These are phyloP conservation scores for Mythimna albipuncta DNA, from an alignment of 2,888 invertebrate species.

Conservation along the genomic window DNA sequence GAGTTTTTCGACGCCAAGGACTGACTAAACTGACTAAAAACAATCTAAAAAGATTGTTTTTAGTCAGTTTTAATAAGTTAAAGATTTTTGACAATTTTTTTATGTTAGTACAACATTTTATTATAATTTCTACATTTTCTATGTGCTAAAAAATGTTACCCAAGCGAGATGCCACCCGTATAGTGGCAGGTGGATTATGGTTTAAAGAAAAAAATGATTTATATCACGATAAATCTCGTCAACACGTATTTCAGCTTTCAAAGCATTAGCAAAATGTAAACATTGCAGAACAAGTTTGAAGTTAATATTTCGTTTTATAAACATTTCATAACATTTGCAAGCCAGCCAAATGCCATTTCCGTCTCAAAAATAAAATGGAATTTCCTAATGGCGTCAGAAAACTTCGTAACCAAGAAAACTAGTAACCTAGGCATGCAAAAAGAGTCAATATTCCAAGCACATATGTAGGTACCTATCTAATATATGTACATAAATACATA, in stretches of 20 bases:
- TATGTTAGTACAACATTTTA: too few species aligned
- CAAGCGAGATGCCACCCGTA: neutral
- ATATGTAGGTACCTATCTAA: too few species aligned
- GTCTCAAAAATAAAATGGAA: constrained; percentile 32
- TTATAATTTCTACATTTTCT: too few species aligned
- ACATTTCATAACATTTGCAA: constrained; percentile 45
- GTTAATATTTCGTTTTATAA: constrained; percentile 23
- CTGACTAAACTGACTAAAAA: too few species aligned
- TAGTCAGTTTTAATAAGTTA: too few species aligned
- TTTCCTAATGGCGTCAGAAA: constrained; percentile 25
- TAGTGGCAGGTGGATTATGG: neutral
- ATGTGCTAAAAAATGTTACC: neutral
- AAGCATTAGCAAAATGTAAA: constrained; percentile 48
- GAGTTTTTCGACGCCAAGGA: too few species aligned
- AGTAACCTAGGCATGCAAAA: neutral
- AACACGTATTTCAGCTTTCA: constrained; percentile 20
- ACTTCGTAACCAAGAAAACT: neutral
- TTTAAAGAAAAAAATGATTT: constrained; percentile 26
- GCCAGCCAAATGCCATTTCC: constrained; percentile 36
- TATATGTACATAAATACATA: too few species aligned
- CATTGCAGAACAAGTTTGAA: constrained; percentile 18
- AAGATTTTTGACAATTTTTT: too few species aligned
- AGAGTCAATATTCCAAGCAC: too few species aligned
- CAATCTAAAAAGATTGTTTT: too few species aligned
- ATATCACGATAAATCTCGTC: constrained; percentile 31